Percentiles rank a stretch among this genome's conserved stretches.
These are phyloP conservation scores for Epinotia nisella DNA, from an alignment of 2,888 invertebrate genomes.

Conservation along the genomic window DNA sequence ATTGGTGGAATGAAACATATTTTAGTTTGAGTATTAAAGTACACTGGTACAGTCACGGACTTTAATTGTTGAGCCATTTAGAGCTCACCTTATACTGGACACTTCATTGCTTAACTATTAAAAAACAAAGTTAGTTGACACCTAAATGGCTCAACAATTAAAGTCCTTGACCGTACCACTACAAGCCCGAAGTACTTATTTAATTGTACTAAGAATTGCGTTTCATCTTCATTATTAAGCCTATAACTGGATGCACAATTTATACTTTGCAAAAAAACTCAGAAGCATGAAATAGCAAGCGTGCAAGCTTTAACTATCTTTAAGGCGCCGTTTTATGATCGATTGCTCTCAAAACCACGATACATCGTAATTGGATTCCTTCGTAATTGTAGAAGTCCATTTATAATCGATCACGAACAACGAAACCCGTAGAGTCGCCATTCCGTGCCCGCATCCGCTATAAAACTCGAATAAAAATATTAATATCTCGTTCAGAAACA, in stretches of 20 bases:
- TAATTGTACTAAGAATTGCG: background rate
- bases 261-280: background rate
- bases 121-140: too few species aligned
- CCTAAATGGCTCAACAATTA: too few species aligned
- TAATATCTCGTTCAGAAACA: constrained; percentile 24
- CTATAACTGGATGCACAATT: background rate
- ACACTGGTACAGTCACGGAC: too few species aligned
- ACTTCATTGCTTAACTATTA: too few species aligned
- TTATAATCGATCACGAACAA: constrained; percentile 30
- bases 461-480: constrained; percentile 36
- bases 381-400: constrained; percentile 31
- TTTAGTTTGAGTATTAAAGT: background rate
- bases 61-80: too few species aligned
- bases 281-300: background rate
- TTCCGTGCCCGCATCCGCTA: constrained; percentile 18
- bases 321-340: constrained; percentile 20
- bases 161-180: too few species aligned
- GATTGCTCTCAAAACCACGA: constrained; percentile 19
- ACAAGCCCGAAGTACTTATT: background rate
- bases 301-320: constrained; percentile 10
- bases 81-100: too few species aligned
- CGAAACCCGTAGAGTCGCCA: constrained; percentile 14
- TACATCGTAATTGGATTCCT: constrained; percentile 25
- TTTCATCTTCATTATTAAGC: background rate
- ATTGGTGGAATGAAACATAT: background rate